Base-by-base conservation (phyloP, 2,113 vertebrate species). In the Phalacrocorax aristotelis region DNA sequence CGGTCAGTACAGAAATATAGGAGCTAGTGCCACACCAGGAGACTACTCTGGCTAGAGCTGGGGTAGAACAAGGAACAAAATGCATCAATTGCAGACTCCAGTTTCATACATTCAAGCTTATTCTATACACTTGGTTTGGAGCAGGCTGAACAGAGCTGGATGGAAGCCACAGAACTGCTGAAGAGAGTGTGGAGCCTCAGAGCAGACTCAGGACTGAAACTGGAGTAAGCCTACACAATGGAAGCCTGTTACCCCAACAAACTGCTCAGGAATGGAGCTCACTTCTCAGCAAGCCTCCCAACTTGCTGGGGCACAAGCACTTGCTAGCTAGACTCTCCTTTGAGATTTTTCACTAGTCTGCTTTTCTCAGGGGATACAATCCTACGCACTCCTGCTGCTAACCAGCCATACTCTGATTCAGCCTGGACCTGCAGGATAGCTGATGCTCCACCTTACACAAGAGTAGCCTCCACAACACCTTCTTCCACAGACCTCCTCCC, bases 381-480 rank as follows among this genome's bases (percentile, higher is more conserved):
- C 16, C 51, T 2, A 1, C 2, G 7, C 18, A 12, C 14, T 78
- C 40, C 22, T 6, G 7, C 51, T 76, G 52, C n/a, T 5, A 3
- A 60, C 4, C 25, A 1, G 49, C 49, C 71, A 19, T 5, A 14
- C 30, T 49, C 36, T 1, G 0, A 16, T 55, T 78, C 58, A 77
- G 68, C 62, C 78, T 7, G 29, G 65, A 62, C 38, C 8, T 2
- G 40, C 71, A 64, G 38, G 40, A 83, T 4, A 62, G 66, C 49
- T 1, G 1, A 19, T 0, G 0, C 15, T 64, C 8, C n/a, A 58
- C 25, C 26, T 29, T 30, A 34, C 48, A 17, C 30, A 85, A 36
- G 16, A 5, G 65, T 72, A 86, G 51, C 48, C 69, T 84, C 32
- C 70, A 51, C 32, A 44, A 4, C 9, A 32, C 17, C 22, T 83